Evolutionary conservation across 2,888 invertebrate species (phyloP).

Genomic region (Leucophora obtusa): DNA sequence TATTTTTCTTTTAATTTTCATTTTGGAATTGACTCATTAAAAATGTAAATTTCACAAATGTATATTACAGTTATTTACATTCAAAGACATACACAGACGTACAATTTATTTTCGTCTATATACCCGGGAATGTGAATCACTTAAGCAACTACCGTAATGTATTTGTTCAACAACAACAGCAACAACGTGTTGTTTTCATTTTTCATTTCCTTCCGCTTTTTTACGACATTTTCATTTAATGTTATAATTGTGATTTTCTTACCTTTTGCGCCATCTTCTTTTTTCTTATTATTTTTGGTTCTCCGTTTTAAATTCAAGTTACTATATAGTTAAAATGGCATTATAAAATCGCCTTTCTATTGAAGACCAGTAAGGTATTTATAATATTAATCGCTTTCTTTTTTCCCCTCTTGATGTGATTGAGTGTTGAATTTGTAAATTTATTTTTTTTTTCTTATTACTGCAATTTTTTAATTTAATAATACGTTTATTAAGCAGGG

Average conservation of each 20-base stretch:
- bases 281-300: not conserved
- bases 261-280: not conserved
- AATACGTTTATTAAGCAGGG: not conserved
- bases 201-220: conserved; percentile 30
- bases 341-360: not conserved
- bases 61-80: conserved; percentile 42
- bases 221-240: conserved; percentile 7
- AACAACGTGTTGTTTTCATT: not conserved
- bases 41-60: conserved; percentile 46
- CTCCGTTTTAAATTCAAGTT: not conserved
- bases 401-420: not conserved
- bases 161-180: not conserved
- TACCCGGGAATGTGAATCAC: not conserved
- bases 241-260: conserved; percentile 14
- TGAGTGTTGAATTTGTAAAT: conserved; percentile 8
- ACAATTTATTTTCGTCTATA: no score
- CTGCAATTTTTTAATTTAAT: conserved; percentile 13
- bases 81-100: not conserved
- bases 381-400: conserved; percentile 11
- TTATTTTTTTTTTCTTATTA: not conserved
- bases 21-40: conserved; percentile 38
- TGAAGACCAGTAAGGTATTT: conserved; percentile 4
- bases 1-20: conserved; percentile 1
- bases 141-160: not conserved
- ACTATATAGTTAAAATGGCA: not conserved